phyloP scores from a whole-genome alignment of 2,113 vertebrate genomes.

The Strigops habroptila region DNA sequence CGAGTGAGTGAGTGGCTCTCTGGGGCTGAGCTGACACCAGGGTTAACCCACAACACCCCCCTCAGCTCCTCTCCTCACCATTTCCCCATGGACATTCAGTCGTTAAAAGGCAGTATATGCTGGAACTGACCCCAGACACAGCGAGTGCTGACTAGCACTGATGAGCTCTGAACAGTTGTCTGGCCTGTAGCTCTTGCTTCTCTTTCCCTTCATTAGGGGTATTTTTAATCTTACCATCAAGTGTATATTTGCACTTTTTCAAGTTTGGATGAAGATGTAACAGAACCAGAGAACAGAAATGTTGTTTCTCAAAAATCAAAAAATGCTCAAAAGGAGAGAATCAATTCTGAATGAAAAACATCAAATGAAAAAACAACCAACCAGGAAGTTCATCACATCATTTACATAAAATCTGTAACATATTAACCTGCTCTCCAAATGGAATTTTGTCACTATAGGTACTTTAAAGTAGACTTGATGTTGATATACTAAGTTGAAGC shows the following conservation, averaged over 20 bases:
- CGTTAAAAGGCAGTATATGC: neutral
- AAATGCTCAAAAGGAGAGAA: neutral
- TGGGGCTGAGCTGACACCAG: neutral
- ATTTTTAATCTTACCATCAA: neutral
- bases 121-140: neutral
- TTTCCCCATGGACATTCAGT: neutral
- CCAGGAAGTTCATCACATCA: neutral
- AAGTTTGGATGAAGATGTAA: neutral
- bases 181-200: neutral
- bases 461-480: neutral
- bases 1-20: neutral
- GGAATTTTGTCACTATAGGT: neutral
- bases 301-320: neutral
- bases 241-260: neutral
- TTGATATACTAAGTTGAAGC: neutral
- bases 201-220: neutral
- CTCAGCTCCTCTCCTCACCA: neutral
- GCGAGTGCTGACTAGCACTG: neutral
- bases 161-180: neutral
- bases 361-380: rapidly evolving
- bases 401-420: neutral
- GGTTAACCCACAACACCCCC: neutral
- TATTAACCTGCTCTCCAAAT: neutral
- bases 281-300: neutral
- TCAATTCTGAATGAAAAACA: neutral